Conservation (phyloP, 2,888 invertebrate genomes). For the Pachydiplax longipennis region DNA sequence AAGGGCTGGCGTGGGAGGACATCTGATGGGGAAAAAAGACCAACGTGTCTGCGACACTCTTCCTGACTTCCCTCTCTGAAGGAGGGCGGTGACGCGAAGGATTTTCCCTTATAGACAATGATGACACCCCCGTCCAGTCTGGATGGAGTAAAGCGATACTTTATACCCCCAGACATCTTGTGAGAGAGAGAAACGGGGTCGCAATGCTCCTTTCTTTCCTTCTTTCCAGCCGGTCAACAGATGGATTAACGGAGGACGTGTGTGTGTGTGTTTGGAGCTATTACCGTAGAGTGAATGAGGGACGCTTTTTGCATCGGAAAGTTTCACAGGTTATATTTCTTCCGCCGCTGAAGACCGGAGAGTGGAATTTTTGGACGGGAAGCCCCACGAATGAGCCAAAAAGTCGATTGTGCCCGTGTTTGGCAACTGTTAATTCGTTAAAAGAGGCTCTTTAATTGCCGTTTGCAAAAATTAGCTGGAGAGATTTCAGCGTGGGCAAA, state of each 20-base stretch:
- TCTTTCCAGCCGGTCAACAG: background rate
- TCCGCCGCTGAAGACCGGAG: no score
- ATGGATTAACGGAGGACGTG: background rate
- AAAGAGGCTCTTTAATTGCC: no score
- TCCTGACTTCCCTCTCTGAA: background rate
- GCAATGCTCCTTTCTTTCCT: background rate
- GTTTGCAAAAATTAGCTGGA: no score
- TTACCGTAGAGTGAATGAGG: background rate
- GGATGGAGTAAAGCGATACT: background rate
- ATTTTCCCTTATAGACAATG: background rate
- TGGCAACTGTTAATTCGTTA: no score
- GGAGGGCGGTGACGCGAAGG: background rate
- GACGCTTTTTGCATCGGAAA: background rate
- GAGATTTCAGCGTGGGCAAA: no score
- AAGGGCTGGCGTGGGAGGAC: background rate
- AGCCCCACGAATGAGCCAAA: no score
- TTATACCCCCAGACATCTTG: background rate
- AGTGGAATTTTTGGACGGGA: no score
- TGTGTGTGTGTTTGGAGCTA: background rate
- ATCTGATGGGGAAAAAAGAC: background rate
- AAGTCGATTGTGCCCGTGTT: no score
- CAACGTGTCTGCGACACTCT: background rate
- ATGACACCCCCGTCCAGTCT: background rate
- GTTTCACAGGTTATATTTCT: background rate
- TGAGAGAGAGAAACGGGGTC: background rate